Percentiles rank a stretch among this genome's conserved stretches.
phyloP scores from a whole-genome alignment of 2,113 vertebrate species.

The Centrocercus urophasianus region DNA sequence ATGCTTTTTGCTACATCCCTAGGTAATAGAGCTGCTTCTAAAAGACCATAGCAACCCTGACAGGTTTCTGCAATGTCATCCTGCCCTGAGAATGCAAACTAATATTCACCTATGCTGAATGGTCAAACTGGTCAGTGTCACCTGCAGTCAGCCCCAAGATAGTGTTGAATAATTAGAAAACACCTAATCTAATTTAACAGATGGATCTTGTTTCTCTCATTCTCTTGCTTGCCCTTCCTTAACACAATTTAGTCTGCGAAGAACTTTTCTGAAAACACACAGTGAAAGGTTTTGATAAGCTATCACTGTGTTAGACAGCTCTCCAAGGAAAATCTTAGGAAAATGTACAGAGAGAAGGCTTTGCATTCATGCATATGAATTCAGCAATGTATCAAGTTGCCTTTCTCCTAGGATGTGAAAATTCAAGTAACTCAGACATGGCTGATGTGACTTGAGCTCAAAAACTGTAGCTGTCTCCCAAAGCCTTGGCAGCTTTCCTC shows the following conservation, averaged over 20 bases:
- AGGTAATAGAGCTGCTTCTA: background rate
- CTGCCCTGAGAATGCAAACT: background rate
- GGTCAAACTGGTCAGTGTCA: background rate
- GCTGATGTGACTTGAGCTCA: constrained; percentile 36
- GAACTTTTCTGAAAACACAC: constrained; percentile 3
- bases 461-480: background rate
- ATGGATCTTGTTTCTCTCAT: background rate
- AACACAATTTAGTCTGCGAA: constrained; percentile 3
- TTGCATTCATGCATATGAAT: constrained; percentile 37
- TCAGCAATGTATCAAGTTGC: background rate
- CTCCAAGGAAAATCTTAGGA: background rate
- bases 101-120: background rate
- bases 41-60: background rate
- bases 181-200: background rate
- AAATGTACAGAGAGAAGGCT: background rate
- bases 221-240: background rate
- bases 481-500: constrained; percentile 26
- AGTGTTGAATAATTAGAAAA: background rate
- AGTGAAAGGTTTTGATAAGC: constrained; percentile 19
- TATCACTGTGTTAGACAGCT: constrained; percentile 14
- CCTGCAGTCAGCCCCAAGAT: background rate
- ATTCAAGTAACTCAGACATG: background rate
- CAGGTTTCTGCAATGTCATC: background rate
- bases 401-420: constrained; percentile 31
- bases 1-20: background rate